Conservation (phyloP, 2,113 vertebrate genomes). For the Paratilapia polleni region DNA sequence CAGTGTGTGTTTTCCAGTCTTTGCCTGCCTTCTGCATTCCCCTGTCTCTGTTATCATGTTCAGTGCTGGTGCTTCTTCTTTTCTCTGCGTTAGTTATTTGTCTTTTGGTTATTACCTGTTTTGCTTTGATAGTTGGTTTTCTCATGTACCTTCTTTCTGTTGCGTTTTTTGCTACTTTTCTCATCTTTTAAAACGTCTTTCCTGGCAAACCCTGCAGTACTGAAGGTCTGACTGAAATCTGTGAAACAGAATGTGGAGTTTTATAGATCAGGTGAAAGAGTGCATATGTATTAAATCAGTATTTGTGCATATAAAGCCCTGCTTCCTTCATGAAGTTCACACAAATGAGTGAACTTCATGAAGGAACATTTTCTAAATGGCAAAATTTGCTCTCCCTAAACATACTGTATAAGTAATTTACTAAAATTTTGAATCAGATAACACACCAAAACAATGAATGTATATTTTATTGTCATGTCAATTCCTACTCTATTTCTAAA, state of each 20-base stretch:
- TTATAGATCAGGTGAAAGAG: background rate
- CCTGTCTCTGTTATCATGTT: background rate
- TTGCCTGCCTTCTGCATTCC: background rate
- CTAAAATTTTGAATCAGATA: background rate
- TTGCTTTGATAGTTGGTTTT: background rate
- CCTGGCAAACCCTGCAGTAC: background rate
- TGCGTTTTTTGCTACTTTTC: background rate
- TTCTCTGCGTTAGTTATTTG: background rate
- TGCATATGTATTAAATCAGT: background rate
- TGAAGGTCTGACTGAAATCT: background rate
- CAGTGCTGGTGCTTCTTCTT: background rate
- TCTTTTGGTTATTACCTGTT: background rate
- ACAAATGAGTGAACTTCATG: background rate
- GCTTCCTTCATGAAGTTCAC: background rate
- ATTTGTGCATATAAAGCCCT: background rate
- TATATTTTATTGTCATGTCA: background rate
- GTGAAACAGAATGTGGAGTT: background rate
- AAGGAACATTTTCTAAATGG: too few relatives aligned
- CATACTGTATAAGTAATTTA: background rate
- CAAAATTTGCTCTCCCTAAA: background rate
- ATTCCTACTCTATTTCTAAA: background rate
- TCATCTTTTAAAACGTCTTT: background rate
- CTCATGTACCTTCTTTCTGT: background rate
- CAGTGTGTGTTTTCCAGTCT: background rate
- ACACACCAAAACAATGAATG: background rate